These are phyloP conservation scores for Sylvilagus bachmani DNA, from an alignment of 2,113 vertebrate species.

Conservation along the genomic window DNA sequence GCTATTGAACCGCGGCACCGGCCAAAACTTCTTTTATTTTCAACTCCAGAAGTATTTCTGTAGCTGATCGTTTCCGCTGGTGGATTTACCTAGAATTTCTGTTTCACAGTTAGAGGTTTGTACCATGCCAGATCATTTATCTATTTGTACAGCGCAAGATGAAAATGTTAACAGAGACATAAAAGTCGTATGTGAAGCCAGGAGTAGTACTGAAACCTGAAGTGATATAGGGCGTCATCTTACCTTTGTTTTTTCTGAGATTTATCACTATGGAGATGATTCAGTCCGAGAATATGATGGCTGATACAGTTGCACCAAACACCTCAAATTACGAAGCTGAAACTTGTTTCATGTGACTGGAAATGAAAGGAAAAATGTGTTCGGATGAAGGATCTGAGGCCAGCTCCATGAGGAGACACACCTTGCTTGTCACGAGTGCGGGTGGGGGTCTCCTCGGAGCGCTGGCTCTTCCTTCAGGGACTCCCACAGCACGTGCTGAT, in stretches of 20 bases:
- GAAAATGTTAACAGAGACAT: slow-evolving; percentile 72
- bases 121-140: slow-evolving; percentile 65
- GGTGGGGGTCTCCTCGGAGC: background rate
- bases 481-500: too few species aligned
- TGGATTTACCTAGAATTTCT: slow-evolving; percentile 61
- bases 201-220: slow-evolving; percentile 15
- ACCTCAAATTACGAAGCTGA: slow-evolving; percentile 34
- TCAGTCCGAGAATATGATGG: slow-evolving; percentile 18
- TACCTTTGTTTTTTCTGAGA: slow-evolving; percentile 55
- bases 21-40: slow-evolving; percentile 73
- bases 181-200: slow-evolving; percentile 59
- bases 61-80: slow-evolving; percentile 60
- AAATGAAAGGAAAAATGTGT: slow-evolving; percentile 52
- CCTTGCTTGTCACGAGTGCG: background rate
- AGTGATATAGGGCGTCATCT: background rate
- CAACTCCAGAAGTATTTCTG: slow-evolving; percentile 71
- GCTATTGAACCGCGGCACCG: too few species aligned
- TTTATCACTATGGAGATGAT: slow-evolving; percentile 56
- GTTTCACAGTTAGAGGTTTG: slow-evolving; percentile 60
- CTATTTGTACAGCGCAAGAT: slow-evolving; percentile 65
- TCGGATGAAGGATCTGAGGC: slow-evolving; percentile 23
- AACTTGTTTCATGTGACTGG: slow-evolving; percentile 40
- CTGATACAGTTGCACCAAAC: slow-evolving; percentile 7
- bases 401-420: background rate
- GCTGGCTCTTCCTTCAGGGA: background rate